Evolutionary conservation across 2,888 invertebrate species (phyloP), one percentile per base, ranked within the genome.

Genomic region (Microctonus aethiopoides): DNA sequence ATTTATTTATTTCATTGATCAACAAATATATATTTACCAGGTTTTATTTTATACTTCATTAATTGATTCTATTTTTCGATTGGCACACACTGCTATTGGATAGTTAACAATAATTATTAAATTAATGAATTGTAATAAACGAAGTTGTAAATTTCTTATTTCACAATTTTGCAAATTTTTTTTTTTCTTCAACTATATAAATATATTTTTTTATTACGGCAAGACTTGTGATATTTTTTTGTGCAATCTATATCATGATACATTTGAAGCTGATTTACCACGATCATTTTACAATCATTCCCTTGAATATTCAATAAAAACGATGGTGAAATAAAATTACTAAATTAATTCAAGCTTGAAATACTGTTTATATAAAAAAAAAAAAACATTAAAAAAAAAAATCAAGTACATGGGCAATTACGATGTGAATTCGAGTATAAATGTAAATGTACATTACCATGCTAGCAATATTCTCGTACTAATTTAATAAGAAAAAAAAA

Each of bases 1-100:
- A 64, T 56, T n/a, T 9, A 16, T 20, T 46, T 46, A 6, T 24
- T 39, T 24, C n/a, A 26, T 24, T 24, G 16, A 22, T 24, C 13
- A 60, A 36, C 24, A n/a, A 39, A 13, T 57, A 39, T 57, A 7
- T 46, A 46, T 46, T 7, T 4, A n/a, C 20, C 32, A 34, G n/a
- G 34, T 59, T 20, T 20, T 59, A 36, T 59, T 34, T 34, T 34
- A 20, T 16, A 34, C 22, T 59, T 32, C 20, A 34, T 20, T 36
- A 32, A 34, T 36, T 52, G n/a, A n/a, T 24, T 34, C 54, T 16
- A 39, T 32, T n/a, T 51, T 34, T 32, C 34, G 34, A 56, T 68
- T 68, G 68, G 68, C 68, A 68, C 68, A 68, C 68, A 56, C 62
- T 62, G 68, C 61, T 29, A 22, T 68, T 13, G 22, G 39, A 54